phyloP scores from a whole-genome alignment of 2,113 vertebrate species.

The Protomyctophum bolini region DNA sequence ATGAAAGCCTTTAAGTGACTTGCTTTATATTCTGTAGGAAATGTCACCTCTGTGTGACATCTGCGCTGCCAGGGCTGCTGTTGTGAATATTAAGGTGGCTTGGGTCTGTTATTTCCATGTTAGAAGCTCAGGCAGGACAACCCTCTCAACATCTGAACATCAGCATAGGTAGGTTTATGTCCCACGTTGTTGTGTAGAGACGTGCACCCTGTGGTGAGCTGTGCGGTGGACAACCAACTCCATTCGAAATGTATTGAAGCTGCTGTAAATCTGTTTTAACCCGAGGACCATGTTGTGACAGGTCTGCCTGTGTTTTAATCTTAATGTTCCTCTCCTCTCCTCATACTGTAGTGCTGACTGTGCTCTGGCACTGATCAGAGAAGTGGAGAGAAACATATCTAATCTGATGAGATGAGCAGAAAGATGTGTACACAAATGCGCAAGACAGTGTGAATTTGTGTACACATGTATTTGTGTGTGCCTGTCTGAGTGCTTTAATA shows the following conservation, averaged over 20 bases:
- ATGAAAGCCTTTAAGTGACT: neutral
- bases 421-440: constrained; percentile 3
- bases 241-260: constrained; percentile 20
- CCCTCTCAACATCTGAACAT: constrained; percentile 8
- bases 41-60: constrained; percentile 22
- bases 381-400: constrained; percentile 38
- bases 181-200: constrained; percentile 7
- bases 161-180: constrained; percentile 15
- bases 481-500: neutral
- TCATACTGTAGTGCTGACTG: constrained; percentile 4
- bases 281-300: constrained; percentile 39
- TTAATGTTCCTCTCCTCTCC: constrained; percentile 28
- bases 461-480: too few relatives aligned
- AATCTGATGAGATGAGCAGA: constrained; percentile 42
- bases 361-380: constrained; percentile 23
- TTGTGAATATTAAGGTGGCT: neutral
- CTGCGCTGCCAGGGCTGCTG: constrained; percentile 24
- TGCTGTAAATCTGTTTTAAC: constrained; percentile 49
- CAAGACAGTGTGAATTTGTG: too few relatives aligned
- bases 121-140: neutral
- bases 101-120: neutral
- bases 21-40: constrained; percentile 11
- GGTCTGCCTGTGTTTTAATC: constrained; percentile 44
- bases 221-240: constrained; percentile 23
- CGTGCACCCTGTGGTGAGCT: constrained; percentile 23